These are phyloP conservation scores for Mythimna impura DNA, from an alignment of 2,888 invertebrate genomes.

Conservation along the genomic window DNA sequence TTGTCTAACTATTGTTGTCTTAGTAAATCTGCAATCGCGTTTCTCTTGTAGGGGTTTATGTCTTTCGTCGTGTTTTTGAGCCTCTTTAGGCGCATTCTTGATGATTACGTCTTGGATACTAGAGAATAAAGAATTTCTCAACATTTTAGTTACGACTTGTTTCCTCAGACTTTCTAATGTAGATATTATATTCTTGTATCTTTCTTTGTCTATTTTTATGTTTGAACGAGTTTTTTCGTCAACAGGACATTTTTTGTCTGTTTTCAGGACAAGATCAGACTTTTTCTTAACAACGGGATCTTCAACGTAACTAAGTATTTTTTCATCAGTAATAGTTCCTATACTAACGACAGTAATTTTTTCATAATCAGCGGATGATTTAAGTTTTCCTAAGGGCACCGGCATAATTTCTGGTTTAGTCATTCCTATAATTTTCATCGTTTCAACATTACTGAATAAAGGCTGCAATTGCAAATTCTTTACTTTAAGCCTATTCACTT, in stretches of 20 bases:
- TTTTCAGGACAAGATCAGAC: slow-evolving; percentile 82
- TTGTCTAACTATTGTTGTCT: slow-evolving; percentile 80
- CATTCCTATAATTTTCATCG: slow-evolving; percentile 88
- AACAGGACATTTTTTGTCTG: slow-evolving; percentile 73
- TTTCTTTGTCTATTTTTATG: slow-evolving; percentile 81
- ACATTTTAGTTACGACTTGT: slow-evolving; percentile 89
- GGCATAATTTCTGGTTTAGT: slow-evolving; percentile 74
- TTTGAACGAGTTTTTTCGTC: slow-evolving; percentile 80
- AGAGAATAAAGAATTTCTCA: slow-evolving; percentile 92
- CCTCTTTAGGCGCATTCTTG: slow-evolving; percentile 82
- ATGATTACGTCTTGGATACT: slow-evolving; percentile 91
- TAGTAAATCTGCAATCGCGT: slow-evolving; percentile 67
- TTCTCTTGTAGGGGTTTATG: slow-evolving; percentile 73
- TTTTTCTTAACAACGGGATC: too few species aligned
- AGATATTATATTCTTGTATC: slow-evolving; percentile 85
- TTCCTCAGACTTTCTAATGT: slow-evolving; percentile 85
- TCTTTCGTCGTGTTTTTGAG: slow-evolving; percentile 63
- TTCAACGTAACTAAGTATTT: slow-evolving; percentile 52
- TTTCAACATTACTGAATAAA: slow-evolving; percentile 90
- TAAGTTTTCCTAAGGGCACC: slow-evolving; percentile 74
- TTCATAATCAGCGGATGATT: slow-evolving; percentile 87
- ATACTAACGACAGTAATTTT: slow-evolving; percentile 92
- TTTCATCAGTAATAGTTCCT: slow-evolving; percentile 77
- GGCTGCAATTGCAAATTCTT: slow-evolving; percentile 86
- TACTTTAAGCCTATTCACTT: slow-evolving; percentile 87